Evolutionary conservation across 92 coral and sea anemone species (phyloP).

Genomic region (Palythoa heliodiscus): DNA sequence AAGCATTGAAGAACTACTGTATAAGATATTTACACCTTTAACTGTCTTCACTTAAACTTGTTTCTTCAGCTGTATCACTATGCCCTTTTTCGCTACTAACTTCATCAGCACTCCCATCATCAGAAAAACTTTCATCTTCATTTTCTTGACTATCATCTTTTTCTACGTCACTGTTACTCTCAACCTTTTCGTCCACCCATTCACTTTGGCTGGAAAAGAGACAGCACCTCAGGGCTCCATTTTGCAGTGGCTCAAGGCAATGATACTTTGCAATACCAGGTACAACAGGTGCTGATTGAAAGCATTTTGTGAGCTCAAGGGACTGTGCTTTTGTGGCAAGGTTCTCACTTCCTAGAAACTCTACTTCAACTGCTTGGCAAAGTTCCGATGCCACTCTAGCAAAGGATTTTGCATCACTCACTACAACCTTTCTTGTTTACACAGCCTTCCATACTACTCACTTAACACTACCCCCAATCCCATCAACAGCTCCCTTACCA

Average conservation of each 20-base stretch:
- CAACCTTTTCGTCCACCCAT: slow-evolving; percentile 35
- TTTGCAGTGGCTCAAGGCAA: slow-evolving; percentile 59
- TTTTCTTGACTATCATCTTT: not conserved
- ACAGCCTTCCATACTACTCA: slow-evolving; percentile 20
- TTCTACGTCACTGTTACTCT: not conserved
- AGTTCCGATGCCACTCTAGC: too few relatives aligned
- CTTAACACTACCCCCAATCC: slow-evolving; percentile 24
- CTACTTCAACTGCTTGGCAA: too few relatives aligned
- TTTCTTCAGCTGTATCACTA: not conserved
- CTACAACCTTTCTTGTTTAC: slow-evolving; percentile 21
- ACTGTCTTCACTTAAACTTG: not conserved
- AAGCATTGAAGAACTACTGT: not conserved
- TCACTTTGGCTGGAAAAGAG: slow-evolving; percentile 39
- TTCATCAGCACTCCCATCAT: not conserved
- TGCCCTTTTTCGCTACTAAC: not conserved
- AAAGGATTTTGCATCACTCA: too few relatives aligned
- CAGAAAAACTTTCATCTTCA: not conserved
- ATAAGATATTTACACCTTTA: not conserved
- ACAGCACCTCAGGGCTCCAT: slow-evolving; percentile 48
- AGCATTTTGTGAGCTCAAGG: too few relatives aligned
- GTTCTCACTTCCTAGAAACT: too few relatives aligned
- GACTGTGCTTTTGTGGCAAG: too few relatives aligned
- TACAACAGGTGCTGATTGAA: slow-evolving; percentile 17
- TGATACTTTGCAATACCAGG: too few relatives aligned
- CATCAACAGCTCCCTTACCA: slow-evolving; percentile 17